Base-by-base conservation (phyloP, 2,888 invertebrate genomes). In the Eupithecia exiguata region DNA sequence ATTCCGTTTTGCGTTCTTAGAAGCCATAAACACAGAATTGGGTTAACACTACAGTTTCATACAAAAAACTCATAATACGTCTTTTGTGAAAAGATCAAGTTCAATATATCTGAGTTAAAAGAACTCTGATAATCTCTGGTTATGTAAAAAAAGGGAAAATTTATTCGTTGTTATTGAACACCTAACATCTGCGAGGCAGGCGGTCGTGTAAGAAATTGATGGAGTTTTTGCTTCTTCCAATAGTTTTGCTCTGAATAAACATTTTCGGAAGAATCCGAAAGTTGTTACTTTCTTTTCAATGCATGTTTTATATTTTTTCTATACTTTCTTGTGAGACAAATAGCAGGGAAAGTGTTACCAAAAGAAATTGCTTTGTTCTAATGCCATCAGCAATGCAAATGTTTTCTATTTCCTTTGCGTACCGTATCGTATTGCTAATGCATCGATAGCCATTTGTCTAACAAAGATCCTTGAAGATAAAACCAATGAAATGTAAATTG, bases 401-500 rank as follows among this genome's bases (percentile, higher is more conserved):
- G 10, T n/a, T 66, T 38, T 40, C 40, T 43, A 38, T 68, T 71
- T 66, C 61, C 18, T 25, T 70, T 67, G 40, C 66, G 16, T 66
- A 66, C n/a, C 18, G 66, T 65, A 25, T 66, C 40, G 66, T 65
- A 30, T 66, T 38, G 49, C 25, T 65, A 14, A 65, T 62, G 49
- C 25, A 43, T 2, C 36, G 61, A 38, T 68, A 63, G 62, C 70
- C 40, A 63, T 68, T 68, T 70, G 66, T 71, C 53, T 65, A 46
- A 38, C 36, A 62, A 43, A 63, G 30, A 71, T 72, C 67, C 75
- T 70, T 63, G 62, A n/a, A 63, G 43, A 75, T 75, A 70, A 75
- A 76, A 69, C 69, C 66, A 74, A 72, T 69, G 71, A 72, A 74
- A 68, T 76, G 76, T 72, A 69, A 76, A 76, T 74, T 70, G 76